These are phyloP conservation scores for Papilio demoleus DNA, from an alignment of 2,888 invertebrate genomes.

Conservation along the genomic window DNA sequence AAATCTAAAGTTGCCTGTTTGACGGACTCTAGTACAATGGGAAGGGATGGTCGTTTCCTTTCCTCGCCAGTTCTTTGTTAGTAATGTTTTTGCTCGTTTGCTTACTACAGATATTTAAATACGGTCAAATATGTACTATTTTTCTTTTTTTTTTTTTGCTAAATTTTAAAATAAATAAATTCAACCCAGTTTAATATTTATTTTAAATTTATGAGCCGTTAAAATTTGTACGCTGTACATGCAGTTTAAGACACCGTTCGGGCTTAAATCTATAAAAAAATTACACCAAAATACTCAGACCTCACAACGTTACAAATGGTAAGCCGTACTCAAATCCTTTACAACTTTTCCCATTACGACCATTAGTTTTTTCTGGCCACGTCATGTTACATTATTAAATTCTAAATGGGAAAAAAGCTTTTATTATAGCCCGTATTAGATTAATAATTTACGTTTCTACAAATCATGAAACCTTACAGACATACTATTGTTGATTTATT, in stretches of 20 bases:
- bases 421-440: background rate
- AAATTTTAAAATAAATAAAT: background rate
- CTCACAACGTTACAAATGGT: background rate
- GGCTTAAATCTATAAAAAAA: too few species aligned
- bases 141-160: background rate
- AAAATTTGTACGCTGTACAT: too few species aligned
- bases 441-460: slow-evolving; percentile 1
- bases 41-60: slow-evolving; percentile 28
- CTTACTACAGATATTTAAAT: slow-evolving; percentile 25
- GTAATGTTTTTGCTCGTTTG: slow-evolving; percentile 53
- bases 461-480: background rate
- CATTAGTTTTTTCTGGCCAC: background rate
- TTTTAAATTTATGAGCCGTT: too few species aligned
- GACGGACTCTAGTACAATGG: slow-evolving; percentile 31
- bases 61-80: slow-evolving; percentile 43
- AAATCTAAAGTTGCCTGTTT: slow-evolving; percentile 32
- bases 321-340: background rate
- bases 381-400: slow-evolving; percentile 10
- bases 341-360: background rate
- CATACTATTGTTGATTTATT: background rate
- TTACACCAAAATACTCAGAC: background rate
- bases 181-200: too few species aligned
- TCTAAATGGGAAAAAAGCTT: background rate
- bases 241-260: background rate
- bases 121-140: background rate